phyloP scores from a whole-genome alignment of 1,140 invertebrate genomes.

The Holcopasites calliopsidis region DNA sequence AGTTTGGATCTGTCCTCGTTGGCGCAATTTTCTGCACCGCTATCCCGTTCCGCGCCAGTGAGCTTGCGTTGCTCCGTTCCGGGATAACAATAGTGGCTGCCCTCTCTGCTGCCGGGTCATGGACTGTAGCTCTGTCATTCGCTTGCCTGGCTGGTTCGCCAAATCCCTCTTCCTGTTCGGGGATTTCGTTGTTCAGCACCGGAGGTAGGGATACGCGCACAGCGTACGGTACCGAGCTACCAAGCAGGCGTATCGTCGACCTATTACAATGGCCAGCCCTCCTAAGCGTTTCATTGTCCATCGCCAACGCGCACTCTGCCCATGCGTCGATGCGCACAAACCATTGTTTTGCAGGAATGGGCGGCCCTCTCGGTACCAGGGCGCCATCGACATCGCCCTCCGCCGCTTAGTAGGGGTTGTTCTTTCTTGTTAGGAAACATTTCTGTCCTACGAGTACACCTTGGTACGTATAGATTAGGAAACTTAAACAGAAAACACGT shows the following conservation, averaged over 20 bases:
- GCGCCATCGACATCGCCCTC: constrained; percentile 32
- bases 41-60: too few relatives aligned
- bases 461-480: too few relatives aligned
- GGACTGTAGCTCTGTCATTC: not conserved
- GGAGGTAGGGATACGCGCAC: constrained; percentile 55
- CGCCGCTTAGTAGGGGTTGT: too few relatives aligned
- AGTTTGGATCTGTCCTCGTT: not conserved
- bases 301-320: constrained; percentile 69
- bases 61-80: not conserved
- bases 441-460: too few relatives aligned
- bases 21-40: not conserved
- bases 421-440: too few relatives aligned
- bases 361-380: constrained; percentile 50
- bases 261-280: constrained; percentile 78
- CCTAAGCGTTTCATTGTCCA: constrained; percentile 78
- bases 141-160: not conserved
- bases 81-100: constrained; percentile 59
- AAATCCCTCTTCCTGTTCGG: constrained; percentile 35
- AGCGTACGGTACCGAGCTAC: constrained; percentile 60
- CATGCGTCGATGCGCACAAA: constrained; percentile 78
- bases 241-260: constrained; percentile 77
- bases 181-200: constrained; percentile 27
- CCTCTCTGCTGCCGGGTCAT: constrained; percentile 20
- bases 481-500: too few relatives aligned
- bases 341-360: constrained; percentile 75